Conservation (phyloP, 35 echinoderm and acorn worm species). For the Lytechinus variegatus region DNA sequence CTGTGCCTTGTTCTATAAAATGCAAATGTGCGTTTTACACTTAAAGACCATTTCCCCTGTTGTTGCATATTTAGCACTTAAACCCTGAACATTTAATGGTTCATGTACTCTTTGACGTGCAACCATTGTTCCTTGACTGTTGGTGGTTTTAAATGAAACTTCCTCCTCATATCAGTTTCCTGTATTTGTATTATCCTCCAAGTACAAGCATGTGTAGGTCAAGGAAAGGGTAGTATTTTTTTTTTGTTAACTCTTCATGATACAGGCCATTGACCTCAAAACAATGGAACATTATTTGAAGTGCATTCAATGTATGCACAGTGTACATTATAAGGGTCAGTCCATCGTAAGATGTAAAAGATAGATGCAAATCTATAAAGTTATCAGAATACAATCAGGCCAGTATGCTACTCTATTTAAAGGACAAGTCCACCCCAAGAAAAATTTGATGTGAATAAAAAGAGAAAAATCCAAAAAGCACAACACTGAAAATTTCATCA, state of each 20-base stretch:
- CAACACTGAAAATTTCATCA: too few species aligned
- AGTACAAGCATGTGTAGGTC: not conserved
- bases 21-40: not conserved
- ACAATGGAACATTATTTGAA: not conserved
- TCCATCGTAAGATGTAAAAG: too few species aligned
- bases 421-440: too few species aligned
- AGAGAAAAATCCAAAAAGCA: too few species aligned
- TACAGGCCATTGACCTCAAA: not conserved
- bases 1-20: too few species aligned
- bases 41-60: not conserved
- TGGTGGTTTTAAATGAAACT: not conserved
- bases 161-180: not conserved
- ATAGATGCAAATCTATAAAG: too few species aligned
- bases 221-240: not conserved
- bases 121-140: not conserved
- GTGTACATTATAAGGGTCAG: too few species aligned
- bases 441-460: too few species aligned
- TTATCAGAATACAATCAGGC: too few species aligned
- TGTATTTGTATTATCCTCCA: not conserved
- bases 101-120: not conserved
- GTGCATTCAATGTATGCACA: too few species aligned
- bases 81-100: not conserved
- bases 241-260: not conserved
- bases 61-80: not conserved
- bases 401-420: too few species aligned